A percentile compares a stretch with the other conserved stretches of the same genome.
Conservation (phyloP, 2,888 invertebrate genomes). For the Thyatira batis region DNA sequence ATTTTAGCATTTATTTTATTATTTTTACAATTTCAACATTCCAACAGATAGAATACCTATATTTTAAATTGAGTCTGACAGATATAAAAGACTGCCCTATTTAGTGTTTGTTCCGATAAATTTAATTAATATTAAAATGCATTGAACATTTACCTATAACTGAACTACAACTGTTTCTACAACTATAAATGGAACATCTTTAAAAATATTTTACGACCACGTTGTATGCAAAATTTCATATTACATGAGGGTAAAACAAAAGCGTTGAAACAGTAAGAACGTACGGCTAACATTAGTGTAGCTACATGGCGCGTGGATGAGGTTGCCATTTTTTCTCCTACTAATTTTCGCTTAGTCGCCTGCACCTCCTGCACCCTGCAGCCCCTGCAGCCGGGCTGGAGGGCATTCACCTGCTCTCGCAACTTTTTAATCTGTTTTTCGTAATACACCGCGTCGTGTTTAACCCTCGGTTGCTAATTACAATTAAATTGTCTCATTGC, state of each 20-base stretch:
- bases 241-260: background rate
- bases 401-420: constrained; percentile 1
- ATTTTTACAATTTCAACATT: too few relatives aligned
- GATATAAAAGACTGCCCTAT: too few relatives aligned
- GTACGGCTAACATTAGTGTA: background rate
- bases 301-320: background rate
- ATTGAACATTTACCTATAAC: too few relatives aligned
- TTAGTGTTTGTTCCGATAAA: too few relatives aligned
- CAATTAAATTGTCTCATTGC: background rate
- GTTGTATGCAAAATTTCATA: background rate
- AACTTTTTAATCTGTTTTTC: background rate
- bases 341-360: background rate
- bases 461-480: background rate
- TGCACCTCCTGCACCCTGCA: too few relatives aligned
- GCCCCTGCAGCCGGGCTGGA: background rate
- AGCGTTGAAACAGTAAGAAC: background rate
- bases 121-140: too few relatives aligned
- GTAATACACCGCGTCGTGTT: background rate
- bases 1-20: too few relatives aligned
- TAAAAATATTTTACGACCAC: background rate
- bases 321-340: background rate
- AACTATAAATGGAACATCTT: too few relatives aligned
- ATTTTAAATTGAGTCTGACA: too few relatives aligned
- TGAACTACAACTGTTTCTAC: too few relatives aligned
- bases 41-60: too few relatives aligned